Evolutionary conservation across 1,140 invertebrate genomes (phyloP), one percentile per base, ranked within the genome.

Genomic region (Brachionus sp.): DNA sequence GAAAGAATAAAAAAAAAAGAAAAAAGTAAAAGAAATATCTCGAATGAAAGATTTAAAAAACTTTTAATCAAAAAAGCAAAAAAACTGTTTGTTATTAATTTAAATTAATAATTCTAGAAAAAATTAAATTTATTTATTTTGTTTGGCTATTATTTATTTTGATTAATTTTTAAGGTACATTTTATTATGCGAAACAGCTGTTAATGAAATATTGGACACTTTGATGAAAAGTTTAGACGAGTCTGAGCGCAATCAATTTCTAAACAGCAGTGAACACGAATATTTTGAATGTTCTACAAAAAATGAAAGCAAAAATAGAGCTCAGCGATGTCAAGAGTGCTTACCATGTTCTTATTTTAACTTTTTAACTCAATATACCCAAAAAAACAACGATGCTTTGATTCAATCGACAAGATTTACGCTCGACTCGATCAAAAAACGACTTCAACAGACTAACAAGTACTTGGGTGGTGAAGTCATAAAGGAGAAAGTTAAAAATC

Each of bases 101-200:
- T n/a, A n/a, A n/a, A n/a, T n/a, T n/a, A n/a, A n/a, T n/a, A n/a
- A n/a, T n/a, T n/a, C n/a, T n/a, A n/a, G n/a, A n/a, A n/a, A n/a
- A n/a, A n/a, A n/a, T n/a, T n/a, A n/a, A n/a, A n/a, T n/a, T n/a
- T n/a, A n/a, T n/a, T n/a, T n/a, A n/a, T n/a, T n/a, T n/a, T n/a
- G n/a, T n/a, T n/a, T n/a, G n/a, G n/a, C n/a, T n/a, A n/a, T n/a
- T 29, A 2, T 23, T 9, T 33, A 80, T 44, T 84, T 77, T n/a
- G 4, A 84, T 35, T 84, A 4, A 77, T 37, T 78, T 85, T 86
- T 29, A 84, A 89, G 88, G 84, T 94, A 95, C 86, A 96, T 94
- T 88, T 89, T 93, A 78, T 94, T 96, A 92, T 92, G 96, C 1
- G 95, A 96, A 87, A 93, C 94, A 88, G 94, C 95, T 0, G 94